These are phyloP conservation scores for Probosciger aterrimus DNA, from an alignment of 2,113 vertebrate genomes.

Conservation along the genomic window DNA sequence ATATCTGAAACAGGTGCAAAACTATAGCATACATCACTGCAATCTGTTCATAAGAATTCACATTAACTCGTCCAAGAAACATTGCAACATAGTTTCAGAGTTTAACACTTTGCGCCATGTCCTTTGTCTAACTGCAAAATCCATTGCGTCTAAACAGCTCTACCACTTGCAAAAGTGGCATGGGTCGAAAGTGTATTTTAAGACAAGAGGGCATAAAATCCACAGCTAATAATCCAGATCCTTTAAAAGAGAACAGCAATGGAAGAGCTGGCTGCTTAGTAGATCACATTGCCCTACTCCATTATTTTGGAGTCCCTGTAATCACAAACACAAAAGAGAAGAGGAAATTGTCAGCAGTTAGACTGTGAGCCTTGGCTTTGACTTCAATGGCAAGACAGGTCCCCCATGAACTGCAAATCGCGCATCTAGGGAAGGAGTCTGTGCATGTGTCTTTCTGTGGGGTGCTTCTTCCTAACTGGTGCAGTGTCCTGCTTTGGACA, in stretches of 20 bases:
- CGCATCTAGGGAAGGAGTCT: not conserved
- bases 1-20: not conserved
- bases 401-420: not conserved
- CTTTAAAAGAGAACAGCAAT: not conserved
- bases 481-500: not conserved
- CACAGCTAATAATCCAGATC: not conserved
- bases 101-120: not conserved
- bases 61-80: not conserved
- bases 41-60: not conserved
- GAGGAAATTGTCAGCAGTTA: not conserved
- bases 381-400: not conserved
- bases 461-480: not conserved
- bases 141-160: not conserved
- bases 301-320: not conserved
- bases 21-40: not conserved
- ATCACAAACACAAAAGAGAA: not conserved
- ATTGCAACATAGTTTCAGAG: not conserved
- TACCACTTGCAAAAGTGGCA: not conserved
- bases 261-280: not conserved
- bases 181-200: not conserved
- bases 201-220: not conserved
- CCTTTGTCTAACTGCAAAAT: not conserved
- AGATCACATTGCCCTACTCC: not conserved
- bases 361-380: not conserved
- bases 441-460: not conserved